Percentiles rank a stretch among this genome's conserved stretches.
Conservation (phyloP, 2,113 vertebrate genomes). For the Bettongia penicillata region DNA sequence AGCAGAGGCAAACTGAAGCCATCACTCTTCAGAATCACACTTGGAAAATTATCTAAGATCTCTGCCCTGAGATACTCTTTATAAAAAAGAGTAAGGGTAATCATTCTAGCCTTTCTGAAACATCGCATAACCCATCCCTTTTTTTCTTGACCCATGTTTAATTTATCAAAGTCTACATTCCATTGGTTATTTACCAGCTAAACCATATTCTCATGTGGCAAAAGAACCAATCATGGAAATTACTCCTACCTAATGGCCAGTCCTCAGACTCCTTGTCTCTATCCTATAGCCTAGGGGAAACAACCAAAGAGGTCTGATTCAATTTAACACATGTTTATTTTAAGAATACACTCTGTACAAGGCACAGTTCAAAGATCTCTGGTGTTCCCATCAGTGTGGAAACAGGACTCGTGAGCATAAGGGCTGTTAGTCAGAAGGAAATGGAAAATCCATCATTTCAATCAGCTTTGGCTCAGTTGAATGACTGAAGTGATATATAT, state of each 20-base stretch:
- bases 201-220: background rate
- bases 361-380: background rate
- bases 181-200: background rate
- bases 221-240: background rate
- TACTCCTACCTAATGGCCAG: background rate
- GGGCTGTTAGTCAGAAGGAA: background rate
- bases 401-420: background rate
- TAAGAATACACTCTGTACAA: background rate
- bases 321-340: background rate
- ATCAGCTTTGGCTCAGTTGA: background rate
- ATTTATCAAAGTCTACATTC: background rate
- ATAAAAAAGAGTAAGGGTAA: background rate
- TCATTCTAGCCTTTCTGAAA: background rate
- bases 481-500: background rate
- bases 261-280: background rate
- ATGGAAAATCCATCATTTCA: background rate
- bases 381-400: background rate
- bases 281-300: background rate
- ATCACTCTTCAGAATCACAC: background rate
- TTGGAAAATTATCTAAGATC: background rate
- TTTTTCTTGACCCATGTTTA: background rate
- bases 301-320: background rate
- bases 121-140: background rate
- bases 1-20: background rate
- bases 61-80: background rate